A percentile compares a stretch with the other conserved stretches of the same genome.
phyloP scores from a whole-genome alignment of 2,888 invertebrate genomes.

The Synanthedon vespiformis region DNA sequence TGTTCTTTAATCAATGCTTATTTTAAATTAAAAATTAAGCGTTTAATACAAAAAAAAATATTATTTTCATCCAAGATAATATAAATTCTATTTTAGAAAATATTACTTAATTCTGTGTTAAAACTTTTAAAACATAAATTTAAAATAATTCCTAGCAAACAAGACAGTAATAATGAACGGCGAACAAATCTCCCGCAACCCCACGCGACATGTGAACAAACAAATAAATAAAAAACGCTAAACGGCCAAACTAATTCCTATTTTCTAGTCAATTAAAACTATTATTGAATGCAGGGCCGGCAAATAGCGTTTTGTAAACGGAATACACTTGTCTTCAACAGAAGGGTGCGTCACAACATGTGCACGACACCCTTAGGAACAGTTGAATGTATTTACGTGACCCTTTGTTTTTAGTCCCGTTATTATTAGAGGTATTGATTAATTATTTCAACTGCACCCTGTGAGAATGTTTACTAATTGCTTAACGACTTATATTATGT shows the following conservation, averaged over 20 bases:
- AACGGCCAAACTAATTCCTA: constrained; percentile 42
- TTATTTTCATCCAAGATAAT: too few species aligned
- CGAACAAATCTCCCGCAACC: constrained; percentile 32
- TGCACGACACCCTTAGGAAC: constrained; percentile 20
- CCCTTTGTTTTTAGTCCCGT: constrained; percentile 38
- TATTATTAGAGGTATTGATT: constrained; percentile 30
- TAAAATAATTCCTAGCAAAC: not conserved
- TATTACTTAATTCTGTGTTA: too few species aligned
- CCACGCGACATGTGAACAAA: constrained; percentile 60
- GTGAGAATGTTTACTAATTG: not conserved
- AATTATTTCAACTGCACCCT: constrained; percentile 12
- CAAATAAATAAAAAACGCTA: constrained; percentile 26
- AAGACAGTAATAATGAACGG: not conserved
- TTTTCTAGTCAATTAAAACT: constrained; percentile 8
- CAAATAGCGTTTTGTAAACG: constrained; percentile 20
- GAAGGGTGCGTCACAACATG: constrained; percentile 56
- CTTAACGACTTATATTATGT: too few species aligned
- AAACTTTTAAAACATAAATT: too few species aligned
- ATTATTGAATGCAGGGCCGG: constrained; percentile 10
- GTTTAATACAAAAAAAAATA: too few species aligned
- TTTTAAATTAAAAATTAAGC: too few species aligned
- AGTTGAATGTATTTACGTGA: constrained; percentile 30
- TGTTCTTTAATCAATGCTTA: too few species aligned
- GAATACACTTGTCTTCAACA: constrained; percentile 47
- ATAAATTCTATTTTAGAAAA: too few species aligned